Base-by-base conservation (phyloP, 2,113 vertebrate genomes). In the Sapajus apella region DNA sequence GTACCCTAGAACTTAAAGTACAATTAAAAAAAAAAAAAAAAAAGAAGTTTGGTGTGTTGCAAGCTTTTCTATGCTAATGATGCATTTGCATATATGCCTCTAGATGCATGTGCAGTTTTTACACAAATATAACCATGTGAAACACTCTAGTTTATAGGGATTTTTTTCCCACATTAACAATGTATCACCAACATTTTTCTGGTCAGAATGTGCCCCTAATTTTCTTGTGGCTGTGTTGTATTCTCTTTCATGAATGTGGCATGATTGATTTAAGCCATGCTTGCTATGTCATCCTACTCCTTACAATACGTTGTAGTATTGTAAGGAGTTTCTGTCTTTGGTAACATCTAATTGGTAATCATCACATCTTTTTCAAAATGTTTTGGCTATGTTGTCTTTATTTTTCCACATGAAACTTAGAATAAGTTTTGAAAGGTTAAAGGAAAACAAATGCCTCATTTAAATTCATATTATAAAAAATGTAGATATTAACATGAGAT, bases 391-490 rank as follows among this genome's bases (percentile, higher is more conserved):
- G 5, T 85, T 85, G 45, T 82, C 37, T 70, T 95, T 81, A 81
- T 77, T 94, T 86, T 90, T 95, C 10, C 21, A 47, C 21, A 37
- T 70, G 21, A 66, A 91, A 16, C 90, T 97, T 70, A 87, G 68
- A 91, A 75, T 70, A 80, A 55, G 35, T 75, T 93, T 96, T 91
- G 45, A 61, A 96, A 95, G 55, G 16, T 89, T 79, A 95, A 82
- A 95, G 35, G 75, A 37, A 88, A 86, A 82, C 13, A 77, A 64
- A 37, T 27, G 13, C 52, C n/a, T 32, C 40, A 61, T 4, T 87
- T 76, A 87, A 9, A 81, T 72, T 58, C 25, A 61, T 40, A 90
- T 90, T 55, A 64, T 30, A 77, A n/a, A 16, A 45, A 58, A 84
- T 12, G 16, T 45, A 52, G 58, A 30, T 37, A 68, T n/a, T 87